A percentile compares a stretch with the other conserved stretches of the same genome.
phyloP scores from a whole-genome alignment of 2,888 invertebrate genomes.

The Isoperla grammatica region DNA sequence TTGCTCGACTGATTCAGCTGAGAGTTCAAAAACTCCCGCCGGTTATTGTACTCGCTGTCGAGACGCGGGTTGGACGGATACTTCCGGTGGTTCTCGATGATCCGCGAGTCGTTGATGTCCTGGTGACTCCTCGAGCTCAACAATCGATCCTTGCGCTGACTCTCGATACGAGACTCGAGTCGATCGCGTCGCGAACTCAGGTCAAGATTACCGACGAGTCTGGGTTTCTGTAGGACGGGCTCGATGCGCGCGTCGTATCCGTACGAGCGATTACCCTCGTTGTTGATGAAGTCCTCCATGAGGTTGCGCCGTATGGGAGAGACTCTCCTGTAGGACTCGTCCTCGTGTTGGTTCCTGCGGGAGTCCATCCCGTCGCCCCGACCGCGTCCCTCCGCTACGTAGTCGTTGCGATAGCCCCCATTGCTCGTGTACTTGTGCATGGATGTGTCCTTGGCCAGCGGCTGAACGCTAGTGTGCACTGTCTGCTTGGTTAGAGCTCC shows the following conservation, averaged over 20 bases:
- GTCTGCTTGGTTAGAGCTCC: slow-evolving; percentile 43
- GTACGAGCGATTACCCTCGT: slow-evolving; percentile 34
- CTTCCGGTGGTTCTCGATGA: slow-evolving; percentile 42
- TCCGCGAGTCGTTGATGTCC: slow-evolving; percentile 41
- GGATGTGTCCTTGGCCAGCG: slow-evolving; percentile 56
- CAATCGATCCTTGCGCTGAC: slow-evolving; percentile 30
- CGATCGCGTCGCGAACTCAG: slow-evolving; percentile 67
- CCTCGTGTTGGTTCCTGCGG: slow-evolving; percentile 36
- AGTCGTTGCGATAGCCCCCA: slow-evolving; percentile 40
- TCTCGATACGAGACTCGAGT: slow-evolving; percentile 68
- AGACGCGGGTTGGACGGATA: slow-evolving; percentile 42
- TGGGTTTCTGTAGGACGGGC: slow-evolving; percentile 28
- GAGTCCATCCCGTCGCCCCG: slow-evolving; percentile 63
- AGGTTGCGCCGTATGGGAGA: slow-evolving; percentile 8
- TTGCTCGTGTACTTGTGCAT: slow-evolving; percentile 34
- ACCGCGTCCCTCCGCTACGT: slow-evolving; percentile 51
- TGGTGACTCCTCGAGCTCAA: slow-evolving; percentile 41
- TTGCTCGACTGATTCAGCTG: slow-evolving; percentile 24
- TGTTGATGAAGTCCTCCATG: slow-evolving; percentile 33
- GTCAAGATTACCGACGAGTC: slow-evolving; percentile 40
- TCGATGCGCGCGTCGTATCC: slow-evolving; percentile 35
- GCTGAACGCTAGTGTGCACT: slow-evolving; percentile 47
- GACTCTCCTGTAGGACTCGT: slow-evolving; percentile 14
- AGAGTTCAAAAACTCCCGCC: slow-evolving; percentile 27
- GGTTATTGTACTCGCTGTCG: slow-evolving; percentile 37